phyloP scores from a whole-genome alignment of 2,888 invertebrate genomes.

The Escarpia spicata region DNA sequence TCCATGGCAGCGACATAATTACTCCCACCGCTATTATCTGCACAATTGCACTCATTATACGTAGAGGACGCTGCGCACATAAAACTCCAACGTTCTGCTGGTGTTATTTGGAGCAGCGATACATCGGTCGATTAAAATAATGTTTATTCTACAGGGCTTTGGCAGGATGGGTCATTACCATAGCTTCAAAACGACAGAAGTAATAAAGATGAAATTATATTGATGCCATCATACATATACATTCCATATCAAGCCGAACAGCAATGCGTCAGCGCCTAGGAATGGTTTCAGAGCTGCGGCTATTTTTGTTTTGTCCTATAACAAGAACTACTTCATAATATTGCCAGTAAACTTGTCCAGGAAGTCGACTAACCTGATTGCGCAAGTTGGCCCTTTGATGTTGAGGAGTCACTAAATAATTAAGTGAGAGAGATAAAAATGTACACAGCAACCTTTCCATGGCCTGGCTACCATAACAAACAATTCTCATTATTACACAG shows the following conservation, averaged over 20 bases:
- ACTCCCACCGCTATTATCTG: neutral
- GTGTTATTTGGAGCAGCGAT: neutral
- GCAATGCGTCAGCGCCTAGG: neutral
- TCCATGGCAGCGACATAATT: neutral
- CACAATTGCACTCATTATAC: neutral
- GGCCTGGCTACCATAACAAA: no score
- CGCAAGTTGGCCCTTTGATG: neutral
- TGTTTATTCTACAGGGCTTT: neutral
- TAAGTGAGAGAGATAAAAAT: no score
- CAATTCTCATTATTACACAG: no score
- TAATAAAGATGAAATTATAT: neutral
- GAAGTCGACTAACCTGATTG: neutral
- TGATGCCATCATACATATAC: slow-evolving; percentile 12
- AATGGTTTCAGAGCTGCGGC: neutral
- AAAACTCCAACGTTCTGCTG: neutral
- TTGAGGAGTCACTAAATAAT: no score
- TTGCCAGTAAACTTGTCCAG: slow-evolving; percentile 16
- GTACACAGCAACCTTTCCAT: no score
- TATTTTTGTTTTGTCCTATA: neutral
- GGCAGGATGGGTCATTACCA: neutral
- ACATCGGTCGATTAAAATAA: neutral
- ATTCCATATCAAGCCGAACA: neutral
- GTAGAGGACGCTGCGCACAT: neutral
- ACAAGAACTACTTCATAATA: neutral
- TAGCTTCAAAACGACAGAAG: neutral